phyloP scores from a whole-genome alignment of 2,888 invertebrate species.

The Chymomyza fuscimana region DNA sequence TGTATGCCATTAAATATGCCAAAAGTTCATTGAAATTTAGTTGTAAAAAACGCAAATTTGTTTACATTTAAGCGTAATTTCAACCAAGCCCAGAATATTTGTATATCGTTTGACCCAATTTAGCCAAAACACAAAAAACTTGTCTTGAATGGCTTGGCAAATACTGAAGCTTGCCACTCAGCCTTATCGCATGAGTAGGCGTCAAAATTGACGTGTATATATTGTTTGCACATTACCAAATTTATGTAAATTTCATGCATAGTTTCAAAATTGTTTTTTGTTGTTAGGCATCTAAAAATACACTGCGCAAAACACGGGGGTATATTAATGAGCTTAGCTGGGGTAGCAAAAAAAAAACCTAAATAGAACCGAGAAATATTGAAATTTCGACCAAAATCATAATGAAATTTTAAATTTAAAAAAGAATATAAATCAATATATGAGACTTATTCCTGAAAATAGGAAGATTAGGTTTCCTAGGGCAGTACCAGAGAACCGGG shows the following conservation, averaged over 20 bases:
- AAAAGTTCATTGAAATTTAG: slow-evolving; percentile 4
- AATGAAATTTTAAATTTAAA: too few relatives aligned
- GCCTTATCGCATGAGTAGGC: background rate
- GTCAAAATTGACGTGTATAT: background rate
- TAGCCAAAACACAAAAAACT: background rate
- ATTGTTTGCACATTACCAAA: slow-evolving; percentile 28
- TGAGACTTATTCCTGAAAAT: too few relatives aligned
- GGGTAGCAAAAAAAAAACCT: background rate
- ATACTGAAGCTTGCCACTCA: slow-evolving; percentile 33
- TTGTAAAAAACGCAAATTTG: background rate
- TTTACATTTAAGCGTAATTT: background rate
- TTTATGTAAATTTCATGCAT: slow-evolving; percentile 64
- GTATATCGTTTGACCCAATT: slow-evolving; percentile 46
- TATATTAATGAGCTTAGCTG: background rate
- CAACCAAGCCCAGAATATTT: slow-evolving; percentile 5
- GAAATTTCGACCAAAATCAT: background rate
- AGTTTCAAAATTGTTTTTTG: slow-evolving; percentile 14
- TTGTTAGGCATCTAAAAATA: background rate
- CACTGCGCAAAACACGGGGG: background rate
- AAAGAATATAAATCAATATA: too few relatives aligned
- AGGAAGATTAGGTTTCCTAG: too few relatives aligned
- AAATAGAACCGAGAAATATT: background rate
- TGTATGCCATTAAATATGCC: background rate
- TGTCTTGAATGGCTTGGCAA: slow-evolving; percentile 19
- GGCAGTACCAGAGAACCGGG: too few relatives aligned